Percentiles rank a stretch among this genome's conserved stretches.
phyloP scores from a whole-genome alignment of 2,797 vertebrate species.

The Anomalospiza imberbis region DNA sequence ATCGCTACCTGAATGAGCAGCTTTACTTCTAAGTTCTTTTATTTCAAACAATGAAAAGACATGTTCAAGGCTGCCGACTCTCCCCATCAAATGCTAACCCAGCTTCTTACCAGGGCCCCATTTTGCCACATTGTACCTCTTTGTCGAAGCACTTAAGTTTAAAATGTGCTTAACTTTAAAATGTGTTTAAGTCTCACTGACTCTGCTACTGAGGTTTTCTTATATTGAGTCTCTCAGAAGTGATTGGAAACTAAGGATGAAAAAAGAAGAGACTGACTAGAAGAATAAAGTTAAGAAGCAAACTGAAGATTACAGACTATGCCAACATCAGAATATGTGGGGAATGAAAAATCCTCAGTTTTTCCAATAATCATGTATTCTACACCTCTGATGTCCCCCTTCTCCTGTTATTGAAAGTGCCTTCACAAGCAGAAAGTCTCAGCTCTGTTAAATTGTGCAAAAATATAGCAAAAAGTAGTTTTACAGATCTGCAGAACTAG shows the following conservation, averaged over 20 bases:
- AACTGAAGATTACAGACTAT: neutral
- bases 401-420: neutral
- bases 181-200: neutral
- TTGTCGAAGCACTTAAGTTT: conserved; percentile 41
- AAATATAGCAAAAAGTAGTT: neutral
- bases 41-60: conserved; percentile 32
- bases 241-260: neutral
- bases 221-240: neutral
- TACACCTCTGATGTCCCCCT: neutral
- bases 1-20: conserved; percentile 32
- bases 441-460: neutral
- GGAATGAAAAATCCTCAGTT: neutral
- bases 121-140: neutral
- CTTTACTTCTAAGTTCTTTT: conserved; percentile 1
- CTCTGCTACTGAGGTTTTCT: neutral
- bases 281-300: neutral
- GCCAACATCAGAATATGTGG: neutral
- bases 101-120: neutral
- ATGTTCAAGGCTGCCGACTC: conserved; percentile 26
- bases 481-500: neutral
- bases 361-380: neutral
- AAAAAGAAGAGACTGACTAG: neutral
- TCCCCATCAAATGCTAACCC: conserved; percentile 7
- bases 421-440: neutral
- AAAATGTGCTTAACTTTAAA: conserved; percentile 14